These are phyloP conservation scores for Maniola jurtina DNA, from an alignment of 1,140 invertebrate genomes.

Conservation along the genomic window DNA sequence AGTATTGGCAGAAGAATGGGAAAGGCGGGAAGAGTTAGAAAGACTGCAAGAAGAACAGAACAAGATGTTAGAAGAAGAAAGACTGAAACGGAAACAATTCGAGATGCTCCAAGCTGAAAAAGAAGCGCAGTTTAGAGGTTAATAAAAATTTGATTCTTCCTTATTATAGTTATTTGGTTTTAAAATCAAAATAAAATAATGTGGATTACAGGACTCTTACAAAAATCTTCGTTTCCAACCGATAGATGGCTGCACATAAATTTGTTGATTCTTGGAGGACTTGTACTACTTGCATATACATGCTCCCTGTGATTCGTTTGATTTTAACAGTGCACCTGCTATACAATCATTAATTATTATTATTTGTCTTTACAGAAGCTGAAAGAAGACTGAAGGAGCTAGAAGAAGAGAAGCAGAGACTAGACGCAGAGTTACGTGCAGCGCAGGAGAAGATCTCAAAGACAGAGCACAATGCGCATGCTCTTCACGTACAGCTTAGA, in stretches of 20 bases:
- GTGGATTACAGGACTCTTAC: no score
- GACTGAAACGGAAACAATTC: slow-evolving; percentile 85
- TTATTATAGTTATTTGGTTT: no score
- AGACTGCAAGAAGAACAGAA: slow-evolving; percentile 87
- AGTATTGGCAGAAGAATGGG: slow-evolving; percentile 90
- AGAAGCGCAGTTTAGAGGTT: slow-evolving; percentile 82
- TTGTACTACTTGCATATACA: no score
- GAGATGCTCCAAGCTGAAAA: slow-evolving; percentile 85
- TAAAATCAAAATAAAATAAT: no score
- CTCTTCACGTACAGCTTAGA: slow-evolving; percentile 82
- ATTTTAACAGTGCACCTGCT: no score
- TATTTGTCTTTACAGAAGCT: slow-evolving; percentile 77
- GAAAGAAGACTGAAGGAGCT: slow-evolving; percentile 82
- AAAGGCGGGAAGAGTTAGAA: slow-evolving; percentile 88
- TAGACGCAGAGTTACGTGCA: slow-evolving; percentile 83
- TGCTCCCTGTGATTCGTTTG: no score
- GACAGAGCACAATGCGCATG: slow-evolving; percentile 83
- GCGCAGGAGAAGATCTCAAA: slow-evolving; percentile 83
- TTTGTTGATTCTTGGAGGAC: no score
- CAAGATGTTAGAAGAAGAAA: slow-evolving; percentile 85
- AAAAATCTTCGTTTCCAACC: no score
- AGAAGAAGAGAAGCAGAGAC: slow-evolving; percentile 82
- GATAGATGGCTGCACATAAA: no score
- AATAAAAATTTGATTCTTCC: neutral
- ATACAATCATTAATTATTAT: no score